phyloP scores from a whole-genome alignment of 2,797 vertebrate genomes.

The Pseudomugil tenellus region DNA sequence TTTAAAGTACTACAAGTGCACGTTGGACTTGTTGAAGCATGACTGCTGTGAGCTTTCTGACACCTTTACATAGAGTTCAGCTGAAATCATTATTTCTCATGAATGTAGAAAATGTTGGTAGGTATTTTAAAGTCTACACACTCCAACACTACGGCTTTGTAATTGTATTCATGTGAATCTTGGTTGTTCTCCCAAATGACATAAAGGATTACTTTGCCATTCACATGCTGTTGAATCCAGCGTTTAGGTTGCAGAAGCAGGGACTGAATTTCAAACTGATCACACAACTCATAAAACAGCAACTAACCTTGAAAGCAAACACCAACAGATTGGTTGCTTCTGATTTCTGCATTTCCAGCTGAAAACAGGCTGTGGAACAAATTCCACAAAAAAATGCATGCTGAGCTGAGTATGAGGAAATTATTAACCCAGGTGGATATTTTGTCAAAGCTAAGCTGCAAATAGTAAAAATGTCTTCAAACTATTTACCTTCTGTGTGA shows the following conservation, averaged over 20 bases:
- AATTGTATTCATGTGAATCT: constrained; percentile 57
- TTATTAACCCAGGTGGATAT: neutral
- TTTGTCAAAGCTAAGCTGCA: neutral
- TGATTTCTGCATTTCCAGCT: neutral
- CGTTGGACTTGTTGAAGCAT: constrained; percentile 12
- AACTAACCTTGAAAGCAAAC: neutral
- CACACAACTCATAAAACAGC: neutral
- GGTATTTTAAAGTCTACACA: constrained; percentile 10
- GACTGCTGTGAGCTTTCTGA: constrained; percentile 7
- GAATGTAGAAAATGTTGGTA: neutral
- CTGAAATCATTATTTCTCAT: neutral
- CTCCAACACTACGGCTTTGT: constrained; percentile 19
- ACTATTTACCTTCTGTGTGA: neutral
- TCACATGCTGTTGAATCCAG: constrained; percentile 29
- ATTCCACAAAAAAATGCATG: neutral
- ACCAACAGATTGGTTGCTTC: neutral
- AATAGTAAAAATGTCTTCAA: neutral
- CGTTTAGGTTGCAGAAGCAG: constrained; percentile 41
- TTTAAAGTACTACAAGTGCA: constrained; percentile 25
- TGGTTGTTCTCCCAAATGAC: constrained; percentile 44
- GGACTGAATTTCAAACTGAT: constrained; percentile 31
- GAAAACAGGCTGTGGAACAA: neutral
- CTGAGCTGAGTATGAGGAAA: neutral
- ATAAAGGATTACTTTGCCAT: constrained; percentile 41
- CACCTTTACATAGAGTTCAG: neutral